Base-by-base conservation (phyloP, 1,140 invertebrate species). In the Drosophila pseudoobscura region DNA sequence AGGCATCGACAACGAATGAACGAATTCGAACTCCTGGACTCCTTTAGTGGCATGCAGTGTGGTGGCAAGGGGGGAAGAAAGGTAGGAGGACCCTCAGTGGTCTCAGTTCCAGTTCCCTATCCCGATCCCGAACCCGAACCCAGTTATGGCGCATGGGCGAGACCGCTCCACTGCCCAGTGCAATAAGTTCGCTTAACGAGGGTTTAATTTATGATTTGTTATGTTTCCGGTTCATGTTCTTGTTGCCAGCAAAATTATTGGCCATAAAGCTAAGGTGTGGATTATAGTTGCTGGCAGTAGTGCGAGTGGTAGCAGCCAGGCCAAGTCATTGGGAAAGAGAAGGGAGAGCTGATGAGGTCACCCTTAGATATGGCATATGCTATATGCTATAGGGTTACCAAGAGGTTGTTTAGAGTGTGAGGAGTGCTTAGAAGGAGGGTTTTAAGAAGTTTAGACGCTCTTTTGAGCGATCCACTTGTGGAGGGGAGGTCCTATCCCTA, bases 191-290 rank as follows among this genome's bases (percentile, higher is more conserved):
- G 83, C 70, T 90, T 90, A 90, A 90, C 88, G 88, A 90, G 88
- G 88, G 88, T 90, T 90, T 90, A 90, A 90, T 90, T 90, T 90
- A 90, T 90, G 88, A 90, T 90, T 90, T 90, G 88, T 90, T 90
- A 88, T 90, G 88, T 90, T 90, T 90, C 88, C 88, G 88, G 88
- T 90, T 90, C 79, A 82, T 83, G 83, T 88, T 88, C 64, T 71
- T 78, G 58, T 68, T 75, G 79, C 62, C 74, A 59, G 69, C 70
- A 88, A 82, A 82, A 82, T 87, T 87, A 88, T 87, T 87, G 70
- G 78, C 83, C 68, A 87, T 88, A 87, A 87, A 88, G 78, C 82
- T 73, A 87, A 87, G 82, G 82, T 87, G 82, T 87, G 82, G 82
- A 87, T 87, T 87, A 87, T 87, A 78, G 80, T 85, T 74, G 78